Evolutionary conservation across 1,140 invertebrate species (phyloP).

Genomic region (Megalopta genalis): DNA sequence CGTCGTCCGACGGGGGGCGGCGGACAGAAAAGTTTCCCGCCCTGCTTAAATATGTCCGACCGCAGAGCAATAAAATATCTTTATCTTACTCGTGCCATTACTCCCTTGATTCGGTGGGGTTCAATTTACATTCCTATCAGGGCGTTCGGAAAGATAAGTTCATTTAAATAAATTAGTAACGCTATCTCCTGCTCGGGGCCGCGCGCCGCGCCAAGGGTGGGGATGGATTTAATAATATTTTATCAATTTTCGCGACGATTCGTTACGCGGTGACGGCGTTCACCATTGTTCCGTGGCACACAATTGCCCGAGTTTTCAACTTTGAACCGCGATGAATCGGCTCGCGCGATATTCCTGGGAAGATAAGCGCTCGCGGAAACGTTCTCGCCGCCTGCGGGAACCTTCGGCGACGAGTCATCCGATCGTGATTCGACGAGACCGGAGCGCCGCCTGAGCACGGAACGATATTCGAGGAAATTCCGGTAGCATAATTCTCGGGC

Average conservation of each 20-base stretch:
- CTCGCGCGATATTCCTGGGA: neutral
- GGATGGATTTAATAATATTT: conserved; percentile 79
- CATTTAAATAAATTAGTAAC: conserved; percentile 81
- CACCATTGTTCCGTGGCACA: conserved; percentile 43
- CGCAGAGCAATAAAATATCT: conserved; percentile 79
- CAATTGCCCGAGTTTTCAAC: conserved; percentile 42
- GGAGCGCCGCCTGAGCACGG: too few species aligned
- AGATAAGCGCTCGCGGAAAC: conserved; percentile 4
- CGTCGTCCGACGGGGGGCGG: conserved; percentile 18
- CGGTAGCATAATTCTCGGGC: neutral
- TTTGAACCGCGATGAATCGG: conserved; percentile 55
- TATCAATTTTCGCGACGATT: conserved; percentile 80
- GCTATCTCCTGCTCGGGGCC: conserved; percentile 73
- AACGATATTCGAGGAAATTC: neutral
- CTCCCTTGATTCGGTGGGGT: conserved; percentile 78
- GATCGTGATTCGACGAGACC: too few species aligned
- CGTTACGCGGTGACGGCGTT: conserved; percentile 60
- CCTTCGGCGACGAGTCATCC: too few species aligned
- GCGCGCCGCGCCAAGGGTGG: conserved; percentile 50
- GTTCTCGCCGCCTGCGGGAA: neutral
- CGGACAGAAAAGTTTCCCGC: conserved; percentile 66
- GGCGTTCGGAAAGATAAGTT: conserved; percentile 79
- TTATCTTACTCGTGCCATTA: conserved; percentile 80
- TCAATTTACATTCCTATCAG: conserved; percentile 81
- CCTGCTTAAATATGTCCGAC: conserved; percentile 79